Evolutionary conservation across 2,113 vertebrate species (phyloP), one percentile per base, ranked within the genome.

Genomic region (Melanocharis versteri): DNA sequence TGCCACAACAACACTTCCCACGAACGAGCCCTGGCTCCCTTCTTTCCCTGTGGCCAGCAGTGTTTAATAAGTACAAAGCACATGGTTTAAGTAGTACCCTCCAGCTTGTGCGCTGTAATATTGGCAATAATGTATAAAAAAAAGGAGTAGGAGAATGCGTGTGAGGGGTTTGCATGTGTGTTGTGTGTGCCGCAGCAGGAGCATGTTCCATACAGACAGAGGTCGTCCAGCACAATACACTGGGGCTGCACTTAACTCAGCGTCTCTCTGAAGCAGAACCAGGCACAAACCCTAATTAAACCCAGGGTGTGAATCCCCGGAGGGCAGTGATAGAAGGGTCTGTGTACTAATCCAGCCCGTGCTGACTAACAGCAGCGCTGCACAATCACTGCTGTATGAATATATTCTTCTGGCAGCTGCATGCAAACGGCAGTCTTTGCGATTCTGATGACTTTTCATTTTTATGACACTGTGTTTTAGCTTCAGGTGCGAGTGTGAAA

Each of bases 351-450:
- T 94, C 94, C 93, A 95, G 90, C 84, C 95, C 5, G 37, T 93
- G 93, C 93, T 96, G 97, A 97, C 95, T 97, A 97, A 96, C 95
- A 96, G 85, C 93, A 92, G 83, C 0, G 2, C 70, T 58, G 77
- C 77, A 75, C 88, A 94, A 93, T 89, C 92, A 78, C 54, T 72
- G 31, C 87, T 51, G 40, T 68, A 79, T n/a, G 94, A 93, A 87
- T 88, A 92, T 91, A 95, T 94, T 94, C 87, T 85, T 87, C 96
- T 94, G 96, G 96, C 96, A 95, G 96, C 96, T 83, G 95, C 88
- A 70, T 93, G 93, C 95, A 80, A 93, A 94, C 82, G 6, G 37
- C 84, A 64, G 51, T 33, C 91, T 93, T 78, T 71, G 35, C 10
- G 7, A 86, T 96, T 91, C 80, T 61, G 88, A 93, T 65, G 92